These are phyloP conservation scores for Calliphora vicina DNA, from an alignment of 1,140 invertebrate genomes.

Conservation along the genomic window DNA sequence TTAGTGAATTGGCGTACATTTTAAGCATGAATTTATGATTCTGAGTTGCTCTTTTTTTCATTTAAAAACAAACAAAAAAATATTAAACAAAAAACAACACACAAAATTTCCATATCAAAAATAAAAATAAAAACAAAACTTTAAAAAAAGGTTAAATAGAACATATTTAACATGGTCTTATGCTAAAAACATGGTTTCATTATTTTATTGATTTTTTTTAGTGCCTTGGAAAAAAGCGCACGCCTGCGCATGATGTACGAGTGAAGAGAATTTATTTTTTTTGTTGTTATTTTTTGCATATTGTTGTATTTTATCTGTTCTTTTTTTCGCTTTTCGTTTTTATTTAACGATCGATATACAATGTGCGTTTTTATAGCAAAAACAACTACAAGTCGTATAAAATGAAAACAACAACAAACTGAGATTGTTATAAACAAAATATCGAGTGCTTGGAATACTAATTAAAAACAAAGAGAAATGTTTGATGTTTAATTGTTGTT, in stretches of 20 bases:
- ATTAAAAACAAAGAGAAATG: conserved; percentile 27
- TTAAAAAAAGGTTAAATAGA: conserved; percentile 20
- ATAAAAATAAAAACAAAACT: not conserved
- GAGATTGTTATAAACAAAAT: conserved; percentile 33
- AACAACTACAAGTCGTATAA: not conserved
- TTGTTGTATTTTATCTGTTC: not conserved
- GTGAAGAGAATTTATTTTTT: not conserved
- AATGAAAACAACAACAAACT: conserved; percentile 23
- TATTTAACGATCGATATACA: conserved; percentile 30
- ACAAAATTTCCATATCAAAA: not conserved
- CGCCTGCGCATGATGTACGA: not conserved
- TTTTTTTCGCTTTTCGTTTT: not conserved
- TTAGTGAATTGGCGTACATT: not conserved
- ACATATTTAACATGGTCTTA: conserved; percentile 6
- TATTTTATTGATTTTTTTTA: not conserved
- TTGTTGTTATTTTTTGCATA: not conserved
- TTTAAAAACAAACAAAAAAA: no score
- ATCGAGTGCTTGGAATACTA: conserved; percentile 25
- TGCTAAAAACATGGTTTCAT: not conserved
- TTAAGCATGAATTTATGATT: conserved; percentile 14
- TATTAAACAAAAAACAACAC: no score
- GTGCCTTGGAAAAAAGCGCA: not conserved
- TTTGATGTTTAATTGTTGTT: conserved; percentile 28
- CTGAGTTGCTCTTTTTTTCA: not conserved
- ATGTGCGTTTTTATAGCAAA: conserved; percentile 21